These are phyloP conservation scores for Atta texana DNA, from an alignment of 1,140 invertebrate genomes.

Conservation along the genomic window DNA sequence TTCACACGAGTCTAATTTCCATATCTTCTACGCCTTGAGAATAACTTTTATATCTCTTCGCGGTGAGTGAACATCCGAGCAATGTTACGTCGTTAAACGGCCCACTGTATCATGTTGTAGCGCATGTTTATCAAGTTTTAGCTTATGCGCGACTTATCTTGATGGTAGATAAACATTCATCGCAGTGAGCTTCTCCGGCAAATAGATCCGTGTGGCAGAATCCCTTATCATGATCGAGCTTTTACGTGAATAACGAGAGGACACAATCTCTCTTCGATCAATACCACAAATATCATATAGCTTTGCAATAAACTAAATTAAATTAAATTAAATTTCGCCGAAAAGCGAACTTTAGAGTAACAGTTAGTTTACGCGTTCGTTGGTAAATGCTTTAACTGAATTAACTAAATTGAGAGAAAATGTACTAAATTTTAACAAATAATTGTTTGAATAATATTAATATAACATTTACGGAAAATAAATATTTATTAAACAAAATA, in stretches of 20 bases:
- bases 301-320: too few species aligned
- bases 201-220: neutral
- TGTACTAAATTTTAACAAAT: too few species aligned
- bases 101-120: constrained; percentile 21
- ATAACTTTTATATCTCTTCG: constrained; percentile 21
- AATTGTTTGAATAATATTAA: too few species aligned
- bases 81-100: constrained; percentile 44
- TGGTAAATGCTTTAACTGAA: neutral
- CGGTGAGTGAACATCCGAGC: constrained; percentile 9
- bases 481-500: too few species aligned
- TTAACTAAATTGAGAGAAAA: neutral
- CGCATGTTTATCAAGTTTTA: constrained; percentile 43
- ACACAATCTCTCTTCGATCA: constrained; percentile 7
- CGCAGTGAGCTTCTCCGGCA: constrained; percentile 7
- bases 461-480: too few species aligned
- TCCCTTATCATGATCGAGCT: constrained; percentile 12
- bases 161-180: constrained; percentile 37
- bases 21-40: neutral
- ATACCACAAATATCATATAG: neutral
- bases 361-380: neutral
- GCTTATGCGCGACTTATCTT: constrained; percentile 8
- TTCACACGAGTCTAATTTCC: constrained; percentile 40
- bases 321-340: neutral
- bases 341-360: neutral
- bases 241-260: constrained; percentile 12